These are phyloP conservation scores for Bos taurus DNA, from an alignment of 2,113 vertebrate species.

Conservation along the genomic window DNA sequence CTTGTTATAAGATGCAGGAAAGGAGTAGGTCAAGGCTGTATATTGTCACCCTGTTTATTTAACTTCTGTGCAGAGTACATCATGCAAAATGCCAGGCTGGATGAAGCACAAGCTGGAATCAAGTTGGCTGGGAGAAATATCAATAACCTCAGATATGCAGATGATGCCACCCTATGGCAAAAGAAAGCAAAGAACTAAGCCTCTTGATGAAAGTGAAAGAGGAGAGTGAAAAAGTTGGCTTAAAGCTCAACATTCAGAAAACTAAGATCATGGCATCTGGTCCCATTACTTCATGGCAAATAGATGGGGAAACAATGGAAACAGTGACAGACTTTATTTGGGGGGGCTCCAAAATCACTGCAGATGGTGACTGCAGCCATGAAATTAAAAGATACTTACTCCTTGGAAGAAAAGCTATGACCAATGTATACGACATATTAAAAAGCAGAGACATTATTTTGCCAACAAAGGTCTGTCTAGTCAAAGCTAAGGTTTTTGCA, in stretches of 20 bases:
- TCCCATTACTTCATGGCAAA: not conserved
- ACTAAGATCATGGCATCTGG: not conserved
- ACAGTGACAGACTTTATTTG: not conserved
- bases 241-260: not conserved
- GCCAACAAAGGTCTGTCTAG: not conserved
- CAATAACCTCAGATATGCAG: not conserved
- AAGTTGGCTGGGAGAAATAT: not conserved
- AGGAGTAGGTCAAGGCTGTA: not conserved
- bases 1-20: not conserved
- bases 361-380: not conserved
- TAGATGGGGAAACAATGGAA: not conserved
- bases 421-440: fast-evolving
- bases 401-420: not conserved
- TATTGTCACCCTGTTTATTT: not conserved
- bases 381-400: not conserved
- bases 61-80: not conserved
- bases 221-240: not conserved
- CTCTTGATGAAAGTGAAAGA: not conserved
- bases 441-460: not conserved
- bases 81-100: not conserved
- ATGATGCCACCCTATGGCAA: not conserved
- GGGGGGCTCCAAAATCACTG: not conserved
- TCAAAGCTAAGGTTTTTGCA: not conserved
- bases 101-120: not conserved
- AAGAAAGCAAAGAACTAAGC: not conserved